These are phyloP conservation scores for Drosophila ohnishii DNA, from an alignment of 1,140 invertebrate genomes.

Conservation along the genomic window DNA sequence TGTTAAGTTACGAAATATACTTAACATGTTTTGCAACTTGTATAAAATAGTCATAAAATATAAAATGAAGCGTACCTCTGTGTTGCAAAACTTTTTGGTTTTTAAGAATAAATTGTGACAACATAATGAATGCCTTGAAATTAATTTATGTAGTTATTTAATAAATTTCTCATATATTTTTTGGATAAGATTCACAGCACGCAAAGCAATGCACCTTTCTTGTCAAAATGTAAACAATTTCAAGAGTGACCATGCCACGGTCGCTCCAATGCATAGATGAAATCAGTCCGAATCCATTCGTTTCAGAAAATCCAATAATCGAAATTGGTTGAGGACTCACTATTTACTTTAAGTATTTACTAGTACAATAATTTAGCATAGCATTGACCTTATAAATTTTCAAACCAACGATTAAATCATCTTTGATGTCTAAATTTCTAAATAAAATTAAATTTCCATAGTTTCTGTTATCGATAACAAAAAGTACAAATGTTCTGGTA, in stretches of 20 bases:
- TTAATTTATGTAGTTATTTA: neutral
- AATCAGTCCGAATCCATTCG: neutral
- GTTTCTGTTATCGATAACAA: constrained; percentile 4
- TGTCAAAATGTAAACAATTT: neutral
- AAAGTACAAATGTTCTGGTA: neutral
- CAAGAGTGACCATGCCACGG: neutral
- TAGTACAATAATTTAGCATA: too few species aligned
- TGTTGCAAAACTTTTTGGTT: neutral
- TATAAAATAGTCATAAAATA: constrained; percentile 34
- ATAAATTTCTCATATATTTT: too few species aligned
- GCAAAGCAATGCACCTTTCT: too few species aligned
- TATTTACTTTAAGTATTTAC: too few species aligned
- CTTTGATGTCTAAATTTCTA: neutral
- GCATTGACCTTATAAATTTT: too few species aligned
- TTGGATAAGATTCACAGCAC: too few species aligned
- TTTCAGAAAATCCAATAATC: neutral
- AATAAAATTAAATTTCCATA: neutral
- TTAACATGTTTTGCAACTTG: constrained; percentile 27
- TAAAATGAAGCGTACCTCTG: constrained; percentile 14
- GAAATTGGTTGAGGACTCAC: neutral
- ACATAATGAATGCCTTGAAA: neutral
- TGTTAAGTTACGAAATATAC: constrained; percentile 14
- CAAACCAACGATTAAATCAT: too few species aligned
- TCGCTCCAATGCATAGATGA: too few species aligned
- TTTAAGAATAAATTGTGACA: constrained; percentile 21